Evolutionary conservation across 2,113 vertebrate genomes (phyloP).

Genomic region (Peromyscus leucopus): DNA sequence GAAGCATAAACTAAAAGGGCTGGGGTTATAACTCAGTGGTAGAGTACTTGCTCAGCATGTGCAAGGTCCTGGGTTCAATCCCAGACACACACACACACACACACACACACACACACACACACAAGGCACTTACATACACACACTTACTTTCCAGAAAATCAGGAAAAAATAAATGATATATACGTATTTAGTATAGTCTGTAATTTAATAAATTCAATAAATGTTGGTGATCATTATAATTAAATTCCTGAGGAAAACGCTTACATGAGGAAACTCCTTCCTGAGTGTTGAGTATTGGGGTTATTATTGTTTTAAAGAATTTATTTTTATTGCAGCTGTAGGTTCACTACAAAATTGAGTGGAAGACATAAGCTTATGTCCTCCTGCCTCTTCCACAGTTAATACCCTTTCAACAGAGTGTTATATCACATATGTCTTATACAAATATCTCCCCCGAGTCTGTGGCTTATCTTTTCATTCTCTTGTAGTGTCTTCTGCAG

Average conservation of each 20-base stretch:
- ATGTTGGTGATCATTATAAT: neutral
- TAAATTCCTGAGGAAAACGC: neutral
- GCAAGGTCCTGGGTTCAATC: neutral
- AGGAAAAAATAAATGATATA: neutral
- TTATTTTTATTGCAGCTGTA: neutral
- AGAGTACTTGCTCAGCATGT: neutral
- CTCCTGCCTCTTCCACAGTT: neutral
- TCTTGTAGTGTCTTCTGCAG: neutral
- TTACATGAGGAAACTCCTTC: neutral
- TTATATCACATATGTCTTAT: neutral
- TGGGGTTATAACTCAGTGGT: neutral
- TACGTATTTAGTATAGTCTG: neutral
- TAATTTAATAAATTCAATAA: neutral
- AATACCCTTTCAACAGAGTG: neutral
- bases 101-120: neutral
- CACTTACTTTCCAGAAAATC: neutral
- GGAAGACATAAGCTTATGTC: neutral
- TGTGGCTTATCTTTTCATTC: neutral
- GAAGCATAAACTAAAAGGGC: neutral
- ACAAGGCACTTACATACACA: neutral
- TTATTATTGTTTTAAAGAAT: neutral
- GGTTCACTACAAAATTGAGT: neutral
- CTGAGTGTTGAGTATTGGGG: neutral
- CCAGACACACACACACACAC: neutral
- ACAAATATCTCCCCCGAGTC: neutral